Conservation (phyloP, 2,888 invertebrate genomes). For the Pterobdella sp. region DNA sequence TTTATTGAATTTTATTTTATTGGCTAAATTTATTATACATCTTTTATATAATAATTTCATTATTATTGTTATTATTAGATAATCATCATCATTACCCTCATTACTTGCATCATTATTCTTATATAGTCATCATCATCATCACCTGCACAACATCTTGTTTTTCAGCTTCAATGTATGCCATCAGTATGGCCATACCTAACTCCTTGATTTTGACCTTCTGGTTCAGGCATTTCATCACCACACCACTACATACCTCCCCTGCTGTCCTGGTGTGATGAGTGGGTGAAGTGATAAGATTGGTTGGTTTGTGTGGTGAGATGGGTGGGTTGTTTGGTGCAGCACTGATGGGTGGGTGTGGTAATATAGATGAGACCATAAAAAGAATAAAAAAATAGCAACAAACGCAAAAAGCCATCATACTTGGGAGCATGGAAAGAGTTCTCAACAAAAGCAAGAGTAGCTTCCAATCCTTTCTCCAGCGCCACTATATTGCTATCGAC, state of each 20-base stretch:
- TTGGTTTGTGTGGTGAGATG: neutral
- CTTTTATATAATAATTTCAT: no score
- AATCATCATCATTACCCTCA: neutral
- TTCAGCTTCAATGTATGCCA: slow-evolving; percentile 93
- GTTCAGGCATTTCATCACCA: slow-evolving; percentile 84
- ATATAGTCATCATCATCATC: neutral
- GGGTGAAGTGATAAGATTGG: neutral
- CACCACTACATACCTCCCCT: slow-evolving; percentile 77
- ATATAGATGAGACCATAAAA: neutral
- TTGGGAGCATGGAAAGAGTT: slow-evolving; percentile 64
- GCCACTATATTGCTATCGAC: slow-evolving; percentile 86
- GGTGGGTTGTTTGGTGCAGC: neutral
- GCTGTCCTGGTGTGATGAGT: slow-evolving; percentile 63
- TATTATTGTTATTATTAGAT: neutral
- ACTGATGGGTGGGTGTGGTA: neutral
- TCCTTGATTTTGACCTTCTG: slow-evolving; percentile 86
- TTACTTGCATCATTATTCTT: neutral
- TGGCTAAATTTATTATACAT: neutral
- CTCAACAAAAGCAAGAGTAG: slow-evolving; percentile 79
- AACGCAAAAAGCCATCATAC: slow-evolving; percentile 48
- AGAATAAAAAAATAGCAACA: neutral
- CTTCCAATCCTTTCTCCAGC: slow-evolving; percentile 89
- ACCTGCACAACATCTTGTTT: slow-evolving; percentile 64
- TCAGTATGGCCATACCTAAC: slow-evolving; percentile 73
- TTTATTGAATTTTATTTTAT: neutral